A percentile compares a stretch with the other conserved stretches of the same genome.
phyloP scores from a whole-genome alignment of 2,113 vertebrate genomes.

The Halichoeres trimaculatus region DNA sequence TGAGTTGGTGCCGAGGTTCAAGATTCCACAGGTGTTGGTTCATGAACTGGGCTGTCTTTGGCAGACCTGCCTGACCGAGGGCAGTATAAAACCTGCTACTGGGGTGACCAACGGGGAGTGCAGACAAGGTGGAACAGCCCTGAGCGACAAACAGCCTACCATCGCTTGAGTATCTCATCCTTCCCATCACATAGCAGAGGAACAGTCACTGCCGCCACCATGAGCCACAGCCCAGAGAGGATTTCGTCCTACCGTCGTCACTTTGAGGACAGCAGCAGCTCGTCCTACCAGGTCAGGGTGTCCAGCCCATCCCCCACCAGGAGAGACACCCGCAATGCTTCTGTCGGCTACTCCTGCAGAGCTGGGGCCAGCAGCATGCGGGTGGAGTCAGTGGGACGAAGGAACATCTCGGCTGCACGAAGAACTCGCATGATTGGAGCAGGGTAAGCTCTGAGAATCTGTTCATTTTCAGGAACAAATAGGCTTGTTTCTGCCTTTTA shows the following conservation, averaged over 20 bases:
- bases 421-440: slow-evolving; percentile 66
- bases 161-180: slow-evolving; percentile 3
- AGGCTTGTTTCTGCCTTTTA: neutral
- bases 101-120: slow-evolving; percentile 11
- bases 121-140: slow-evolving; percentile 9
- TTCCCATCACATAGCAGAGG: slow-evolving; percentile 12
- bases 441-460: slow-evolving; percentile 72
- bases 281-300: slow-evolving; percentile 79
- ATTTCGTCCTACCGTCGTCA: slow-evolving; percentile 84
- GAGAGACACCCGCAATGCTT: slow-evolving; percentile 63
- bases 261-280: slow-evolving; percentile 80
- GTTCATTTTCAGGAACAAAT: neutral
- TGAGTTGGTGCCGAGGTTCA: slow-evolving; percentile 68
- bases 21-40: slow-evolving; percentile 80
- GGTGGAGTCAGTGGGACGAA: slow-evolving; percentile 67
- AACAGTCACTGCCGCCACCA: slow-evolving; percentile 46
- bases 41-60: slow-evolving; percentile 52
- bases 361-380: slow-evolving; percentile 50
- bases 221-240: slow-evolving; percentile 82
- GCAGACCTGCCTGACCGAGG: slow-evolving; percentile 27
- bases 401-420: slow-evolving; percentile 73
- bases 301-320: slow-evolving; percentile 81
- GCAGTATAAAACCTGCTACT: slow-evolving; percentile 62
- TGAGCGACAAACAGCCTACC: slow-evolving; percentile 27
- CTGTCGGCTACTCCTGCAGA: slow-evolving; percentile 68